These are phyloP conservation scores for Muntiacus reevesi DNA, from an alignment of 2,113 vertebrate species.

Conservation along the genomic window DNA sequence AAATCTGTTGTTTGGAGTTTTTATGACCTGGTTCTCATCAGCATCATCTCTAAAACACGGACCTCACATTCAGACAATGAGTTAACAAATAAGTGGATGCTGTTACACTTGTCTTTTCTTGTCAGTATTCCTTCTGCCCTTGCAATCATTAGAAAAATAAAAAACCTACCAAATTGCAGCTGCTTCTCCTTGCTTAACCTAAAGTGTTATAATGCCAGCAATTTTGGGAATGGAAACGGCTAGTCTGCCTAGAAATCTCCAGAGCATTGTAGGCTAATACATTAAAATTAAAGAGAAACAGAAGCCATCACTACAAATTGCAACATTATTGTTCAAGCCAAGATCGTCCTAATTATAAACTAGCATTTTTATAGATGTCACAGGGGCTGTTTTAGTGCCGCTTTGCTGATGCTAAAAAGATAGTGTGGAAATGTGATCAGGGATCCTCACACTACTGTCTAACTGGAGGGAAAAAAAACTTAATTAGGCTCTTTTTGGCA, in stretches of 20 bases:
- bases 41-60: background rate
- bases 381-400: conserved; percentile 27
- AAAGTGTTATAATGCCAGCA: background rate
- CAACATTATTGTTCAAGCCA: conserved; percentile 61
- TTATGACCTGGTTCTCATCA: background rate
- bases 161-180: background rate
- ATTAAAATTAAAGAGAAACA: conserved; percentile 70
- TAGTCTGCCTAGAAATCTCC: conserved; percentile 52
- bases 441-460: conserved; percentile 58
- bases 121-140: background rate
- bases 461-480: conserved; percentile 53
- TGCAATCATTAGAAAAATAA: background rate
- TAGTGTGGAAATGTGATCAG: conserved; percentile 30
- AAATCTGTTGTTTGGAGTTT: background rate
- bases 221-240: conserved; percentile 29
- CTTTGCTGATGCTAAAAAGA: conserved; percentile 47
- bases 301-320: conserved; percentile 65
- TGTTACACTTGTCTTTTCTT: background rate
- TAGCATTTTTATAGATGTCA: conserved; percentile 26
- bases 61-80: background rate
- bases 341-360: conserved; percentile 38
- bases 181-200: background rate
- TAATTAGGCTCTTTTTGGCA: conserved; percentile 75
- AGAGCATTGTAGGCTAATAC: conserved; percentile 60
- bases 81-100: background rate